Evolutionary conservation across 2,113 vertebrate species (phyloP).

Genomic region (Alethe castanea): DNA sequence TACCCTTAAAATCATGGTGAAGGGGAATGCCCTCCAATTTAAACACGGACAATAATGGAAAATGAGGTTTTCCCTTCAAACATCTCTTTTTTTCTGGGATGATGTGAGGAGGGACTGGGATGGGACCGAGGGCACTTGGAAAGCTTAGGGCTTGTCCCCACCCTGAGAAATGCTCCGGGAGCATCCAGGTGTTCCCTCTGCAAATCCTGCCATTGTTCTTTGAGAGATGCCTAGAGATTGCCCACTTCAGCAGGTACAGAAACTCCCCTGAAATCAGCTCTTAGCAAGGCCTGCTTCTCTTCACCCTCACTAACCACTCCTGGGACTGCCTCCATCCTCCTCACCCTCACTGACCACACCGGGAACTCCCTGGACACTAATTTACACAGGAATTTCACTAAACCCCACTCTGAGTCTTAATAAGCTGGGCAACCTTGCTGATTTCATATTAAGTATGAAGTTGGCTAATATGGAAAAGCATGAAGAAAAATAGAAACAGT

Average conservation of each 20-base stretch:
- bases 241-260: not conserved
- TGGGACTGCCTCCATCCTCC: not conserved
- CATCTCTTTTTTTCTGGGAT: not conserved
- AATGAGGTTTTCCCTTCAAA: not conserved
- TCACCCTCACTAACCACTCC: not conserved
- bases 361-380: not conserved
- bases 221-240: not conserved
- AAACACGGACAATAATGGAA: not conserved
- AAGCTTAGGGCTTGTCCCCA: too few relatives aligned
- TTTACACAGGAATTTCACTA: not conserved
- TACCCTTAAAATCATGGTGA: not conserved
- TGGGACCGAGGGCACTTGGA: not conserved
- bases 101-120: not conserved
- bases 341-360: not conserved
- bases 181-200: not conserved
- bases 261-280: not conserved
- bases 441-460: too few relatives aligned
- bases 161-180: not conserved
- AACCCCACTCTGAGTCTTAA: too few relatives aligned
- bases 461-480: too few relatives aligned
- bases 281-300: not conserved
- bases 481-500: rapidly evolving
- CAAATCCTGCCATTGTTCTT: not conserved
- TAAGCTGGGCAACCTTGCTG: not conserved
- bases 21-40: not conserved